Base-by-base conservation (phyloP, 2,888 invertebrate species). In the Eupithecia insigniata region DNA sequence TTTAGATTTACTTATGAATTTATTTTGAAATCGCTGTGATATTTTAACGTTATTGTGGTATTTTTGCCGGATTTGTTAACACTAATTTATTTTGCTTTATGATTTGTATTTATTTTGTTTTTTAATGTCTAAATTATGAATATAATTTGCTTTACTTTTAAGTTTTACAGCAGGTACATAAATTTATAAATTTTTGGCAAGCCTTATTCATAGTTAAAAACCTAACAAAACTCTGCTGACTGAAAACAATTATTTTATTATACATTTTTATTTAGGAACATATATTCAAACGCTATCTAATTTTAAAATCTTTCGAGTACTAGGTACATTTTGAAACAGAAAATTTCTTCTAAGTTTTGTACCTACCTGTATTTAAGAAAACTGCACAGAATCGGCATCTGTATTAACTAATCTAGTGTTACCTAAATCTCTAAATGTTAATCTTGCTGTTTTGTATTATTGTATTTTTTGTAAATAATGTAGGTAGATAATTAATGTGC, bases 401-500 rank as follows among this genome's bases (percentile, higher is more conserved):
- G 2, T 12, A 18, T 8, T 18, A 60, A 28, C 16, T 30, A 60
- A 30, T 12, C 55, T 55, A 55, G 55, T 55, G 55, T 55, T 55
- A 60, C 18, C 60, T 60, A 60, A 22, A 60, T 60, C 18, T 60
- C 30, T 30, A 30, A 30, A 60, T 60, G 18, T 60, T 60, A 2
- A 79, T 84, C 80, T 82, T 82, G 83, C 82, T 81, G 82, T 88
- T 90, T 91, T 91, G 86, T 90, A 90, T 88, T 87, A 84, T 86
- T 87, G 87, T 90, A 92, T 90, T 89, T 91, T 93, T 90, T 93
- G 93, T 93, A 93, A 87, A 93, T 92, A 93, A 87, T 80, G 85
- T 92, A 92, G 89, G 79, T 92, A 92, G 90, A 88, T 84, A 89
- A 90, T 89, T 86, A 90, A 71, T 88, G 92, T 93, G 92, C 93